Percentiles rank a stretch among this genome's conserved stretches.
Evolutionary conservation across 2,888 invertebrate species (phyloP).

Genomic region (Malthinus seriepunctatus): DNA sequence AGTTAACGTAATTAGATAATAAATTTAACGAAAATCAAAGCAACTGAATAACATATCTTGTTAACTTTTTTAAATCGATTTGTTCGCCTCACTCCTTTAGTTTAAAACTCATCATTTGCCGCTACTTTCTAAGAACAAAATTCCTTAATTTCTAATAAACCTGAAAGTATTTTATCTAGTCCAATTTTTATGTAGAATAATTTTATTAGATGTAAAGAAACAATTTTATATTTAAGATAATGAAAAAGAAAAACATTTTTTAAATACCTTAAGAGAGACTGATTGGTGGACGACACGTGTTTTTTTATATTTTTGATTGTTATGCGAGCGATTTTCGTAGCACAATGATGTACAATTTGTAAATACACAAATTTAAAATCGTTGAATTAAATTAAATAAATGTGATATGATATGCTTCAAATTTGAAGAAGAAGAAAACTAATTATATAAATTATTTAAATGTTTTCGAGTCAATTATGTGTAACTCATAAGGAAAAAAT

Average conservation of each 20-base stretch:
- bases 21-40: slow-evolving; percentile 20
- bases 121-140: slow-evolving; percentile 1
- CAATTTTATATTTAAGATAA: slow-evolving; percentile 3
- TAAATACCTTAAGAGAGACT: slow-evolving; percentile 13
- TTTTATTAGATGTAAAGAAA: slow-evolving; percentile 12
- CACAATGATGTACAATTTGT: slow-evolving; percentile 45
- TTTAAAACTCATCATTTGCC: not conserved
- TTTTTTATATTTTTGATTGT: slow-evolving; percentile 21
- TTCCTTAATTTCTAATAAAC: slow-evolving; percentile 8
- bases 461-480: slow-evolving; percentile 19
- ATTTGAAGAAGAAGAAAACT: slow-evolving; percentile 28
- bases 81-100: not conserved
- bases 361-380: slow-evolving; percentile 47
- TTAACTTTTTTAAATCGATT: slow-evolving; percentile 10
- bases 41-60: slow-evolving; percentile 20
- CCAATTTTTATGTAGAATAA: slow-evolving; percentile 23
- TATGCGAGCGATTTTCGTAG: slow-evolving; percentile 27
- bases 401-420: slow-evolving; percentile 48
- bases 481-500: slow-evolving; percentile 3
- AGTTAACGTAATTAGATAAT: slow-evolving; percentile 17
- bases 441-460: slow-evolving; percentile 23
- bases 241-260: slow-evolving; percentile 4
- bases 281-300: slow-evolving; percentile 12
- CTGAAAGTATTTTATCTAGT: slow-evolving; percentile 26
- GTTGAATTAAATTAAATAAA: slow-evolving; percentile 45